Base-by-base conservation (phyloP, 2,888 invertebrate species). In the Caenorhabditis sp. region DNA sequence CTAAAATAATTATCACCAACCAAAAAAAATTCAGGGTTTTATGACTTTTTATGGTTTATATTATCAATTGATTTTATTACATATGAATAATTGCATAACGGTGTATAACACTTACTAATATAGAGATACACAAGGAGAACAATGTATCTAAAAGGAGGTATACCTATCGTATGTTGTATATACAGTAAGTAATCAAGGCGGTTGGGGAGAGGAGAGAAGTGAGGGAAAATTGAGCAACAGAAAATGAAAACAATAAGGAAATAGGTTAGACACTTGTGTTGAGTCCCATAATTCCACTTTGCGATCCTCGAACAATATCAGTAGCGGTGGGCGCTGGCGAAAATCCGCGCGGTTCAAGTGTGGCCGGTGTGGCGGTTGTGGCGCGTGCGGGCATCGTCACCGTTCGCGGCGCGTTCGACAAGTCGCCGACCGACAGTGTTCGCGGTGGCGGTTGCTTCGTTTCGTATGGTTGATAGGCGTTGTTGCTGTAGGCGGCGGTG, bases 401-500 rank as follows among this genome's bases (percentile, higher is more conserved):
- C 21, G 59, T 61, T 37, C 76, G 61, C 8, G 76, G 76, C 19
- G 68, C 76, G 31, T 65, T 71, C 14, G 76, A 76, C 5, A 76
- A 54, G 27, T 76, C 76, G 5, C 70, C 76, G 17, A 75, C 62
- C 10, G 69, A 69, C 17, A 64, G 31, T 14, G 75, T 49, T 23
- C 73, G 58, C 1, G 50, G 62, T 19, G 66, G 59, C 2, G 50
- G 66, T 19, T 66, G 64, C 23, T 75, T 75, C 24, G 75, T 75
- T 21, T 74, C 69, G 64, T 74, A 74, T 27, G 66, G 55, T 55
- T 75, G 75, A 68, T 67, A 74, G 8, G 66, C 75, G 23, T 63
- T 66, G 54, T 75, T 75, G 51, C 57, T 64, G 58, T 75, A 75
- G 21, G 75, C 75, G 14, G 75, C 75, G n/a, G 69, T 61, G 8